Conservation (phyloP, 1,140 invertebrate genomes). For the Hypothenemus hampei region DNA sequence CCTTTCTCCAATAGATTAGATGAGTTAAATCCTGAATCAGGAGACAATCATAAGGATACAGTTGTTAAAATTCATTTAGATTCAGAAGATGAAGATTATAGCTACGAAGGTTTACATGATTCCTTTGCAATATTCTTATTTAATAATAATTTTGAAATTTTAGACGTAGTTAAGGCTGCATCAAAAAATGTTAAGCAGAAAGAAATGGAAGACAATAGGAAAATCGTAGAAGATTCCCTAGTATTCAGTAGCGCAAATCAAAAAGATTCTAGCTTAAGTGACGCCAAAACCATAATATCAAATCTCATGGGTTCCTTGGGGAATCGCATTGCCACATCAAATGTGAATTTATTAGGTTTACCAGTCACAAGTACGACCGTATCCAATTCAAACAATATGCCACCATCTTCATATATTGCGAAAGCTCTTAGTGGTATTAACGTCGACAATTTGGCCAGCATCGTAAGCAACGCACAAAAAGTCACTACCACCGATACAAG, state of each 20-base stretch:
- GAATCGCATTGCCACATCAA: conserved; percentile 1
- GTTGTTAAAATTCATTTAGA: conserved; percentile 44
- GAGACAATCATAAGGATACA: conserved; percentile 34
- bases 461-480: conserved; percentile 32
- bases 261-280: conserved; percentile 45
- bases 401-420: conserved; percentile 28
- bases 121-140: neutral
- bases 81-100: conserved; percentile 64
- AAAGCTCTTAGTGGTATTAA: conserved; percentile 31
- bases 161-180: conserved; percentile 60
- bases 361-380: neutral
- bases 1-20: conserved; percentile 32
- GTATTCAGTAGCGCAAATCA: conserved; percentile 35
- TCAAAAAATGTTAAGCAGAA: conserved; percentile 56
- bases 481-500: neutral
- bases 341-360: conserved; percentile 24
- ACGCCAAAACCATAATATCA: conserved; percentile 56
- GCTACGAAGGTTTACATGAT: conserved; percentile 48
- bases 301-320: conserved; percentile 52
- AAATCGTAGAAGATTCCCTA: conserved; percentile 37
- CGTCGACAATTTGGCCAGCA: conserved; percentile 34
- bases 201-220: conserved; percentile 41
- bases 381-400: neutral
- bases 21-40: conserved; percentile 40
- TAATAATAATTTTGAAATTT: neutral